These are phyloP conservation scores for Eumerus sabulonum DNA, from an alignment of 2,888 invertebrate species.

Conservation along the genomic window DNA sequence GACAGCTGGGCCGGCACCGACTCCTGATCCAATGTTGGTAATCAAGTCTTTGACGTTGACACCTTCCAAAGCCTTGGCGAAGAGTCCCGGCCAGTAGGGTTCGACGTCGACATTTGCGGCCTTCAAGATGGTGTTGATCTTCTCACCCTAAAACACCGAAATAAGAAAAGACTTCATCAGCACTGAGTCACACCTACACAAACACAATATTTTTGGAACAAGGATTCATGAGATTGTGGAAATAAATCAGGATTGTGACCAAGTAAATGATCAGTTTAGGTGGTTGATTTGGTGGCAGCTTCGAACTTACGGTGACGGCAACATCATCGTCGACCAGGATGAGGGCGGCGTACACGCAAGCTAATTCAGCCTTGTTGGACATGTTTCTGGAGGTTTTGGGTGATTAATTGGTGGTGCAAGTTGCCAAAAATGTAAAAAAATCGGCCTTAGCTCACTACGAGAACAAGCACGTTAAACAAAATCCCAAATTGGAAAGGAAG, in stretches of 20 bases:
- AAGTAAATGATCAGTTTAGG: neutral
- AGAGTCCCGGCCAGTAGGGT: slow-evolving; percentile 99
- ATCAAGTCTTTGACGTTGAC: slow-evolving; percentile 95
- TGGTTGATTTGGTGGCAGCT: neutral
- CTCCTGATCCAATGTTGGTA: slow-evolving; percentile 95
- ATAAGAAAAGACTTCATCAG: slow-evolving; percentile 64
- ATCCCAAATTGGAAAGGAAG: slow-evolving; percentile 81
- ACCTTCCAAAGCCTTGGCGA: slow-evolving; percentile 97
- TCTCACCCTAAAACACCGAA: slow-evolving; percentile 87
- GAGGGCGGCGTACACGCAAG: slow-evolving; percentile 98
- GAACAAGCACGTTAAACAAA: slow-evolving; percentile 90
- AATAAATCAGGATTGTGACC: too few species aligned
- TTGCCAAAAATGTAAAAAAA: slow-evolving; percentile 84
- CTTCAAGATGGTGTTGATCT: slow-evolving; percentile 97
- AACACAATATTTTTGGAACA: neutral
- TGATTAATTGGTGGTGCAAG: slow-evolving; percentile 85
- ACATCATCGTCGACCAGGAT: slow-evolving; percentile 98
- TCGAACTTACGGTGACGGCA: slow-evolving; percentile 94
- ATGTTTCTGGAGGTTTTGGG: slow-evolving; percentile 78
- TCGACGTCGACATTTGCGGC: slow-evolving; percentile 98
- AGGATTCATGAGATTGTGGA: neutral
- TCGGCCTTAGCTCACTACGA: slow-evolving; percentile 94
- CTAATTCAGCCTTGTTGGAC: slow-evolving; percentile 96
- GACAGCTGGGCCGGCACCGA: slow-evolving; percentile 90
- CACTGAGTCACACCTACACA: neutral